Conservation (phyloP, 2,888 invertebrate genomes). For the Nebria brevicollis region DNA sequence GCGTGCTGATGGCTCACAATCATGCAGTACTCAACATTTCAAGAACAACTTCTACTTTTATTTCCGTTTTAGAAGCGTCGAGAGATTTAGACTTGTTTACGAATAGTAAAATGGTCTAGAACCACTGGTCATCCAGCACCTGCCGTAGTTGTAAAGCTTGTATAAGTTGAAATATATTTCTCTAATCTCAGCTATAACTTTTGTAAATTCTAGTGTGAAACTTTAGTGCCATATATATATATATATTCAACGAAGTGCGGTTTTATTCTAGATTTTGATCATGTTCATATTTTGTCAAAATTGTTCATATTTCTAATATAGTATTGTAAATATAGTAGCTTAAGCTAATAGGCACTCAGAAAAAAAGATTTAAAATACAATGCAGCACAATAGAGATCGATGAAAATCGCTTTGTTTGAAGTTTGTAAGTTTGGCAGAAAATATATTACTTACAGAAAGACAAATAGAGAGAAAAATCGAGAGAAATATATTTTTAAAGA, state of each 20-base stretch:
- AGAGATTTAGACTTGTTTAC: background rate
- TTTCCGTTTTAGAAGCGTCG: background rate
- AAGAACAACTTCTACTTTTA: background rate
- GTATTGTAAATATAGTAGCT: too few relatives aligned
- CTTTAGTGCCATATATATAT: background rate
- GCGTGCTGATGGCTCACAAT: background rate
- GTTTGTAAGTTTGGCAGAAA: too few relatives aligned
- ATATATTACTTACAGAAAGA: too few relatives aligned
- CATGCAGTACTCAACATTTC: background rate
- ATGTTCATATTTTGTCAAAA: too few relatives aligned
- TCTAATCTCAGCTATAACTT: background rate
- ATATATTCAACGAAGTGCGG: background rate
- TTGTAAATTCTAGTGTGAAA: background rate
- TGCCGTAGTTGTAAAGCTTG: background rate
- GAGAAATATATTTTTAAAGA: too few relatives aligned
- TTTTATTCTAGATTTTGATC: too few relatives aligned
- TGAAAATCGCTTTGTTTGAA: too few relatives aligned
- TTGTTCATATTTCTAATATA: too few relatives aligned
- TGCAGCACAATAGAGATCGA: too few relatives aligned
- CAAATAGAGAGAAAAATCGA: too few relatives aligned
- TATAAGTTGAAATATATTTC: background rate
- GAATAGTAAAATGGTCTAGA: background rate
- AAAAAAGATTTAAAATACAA: too few relatives aligned
- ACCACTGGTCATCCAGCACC: background rate
- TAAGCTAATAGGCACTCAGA: too few relatives aligned